Base-by-base conservation (phyloP, 2,888 invertebrate genomes). In the Papilio elwesi region DNA sequence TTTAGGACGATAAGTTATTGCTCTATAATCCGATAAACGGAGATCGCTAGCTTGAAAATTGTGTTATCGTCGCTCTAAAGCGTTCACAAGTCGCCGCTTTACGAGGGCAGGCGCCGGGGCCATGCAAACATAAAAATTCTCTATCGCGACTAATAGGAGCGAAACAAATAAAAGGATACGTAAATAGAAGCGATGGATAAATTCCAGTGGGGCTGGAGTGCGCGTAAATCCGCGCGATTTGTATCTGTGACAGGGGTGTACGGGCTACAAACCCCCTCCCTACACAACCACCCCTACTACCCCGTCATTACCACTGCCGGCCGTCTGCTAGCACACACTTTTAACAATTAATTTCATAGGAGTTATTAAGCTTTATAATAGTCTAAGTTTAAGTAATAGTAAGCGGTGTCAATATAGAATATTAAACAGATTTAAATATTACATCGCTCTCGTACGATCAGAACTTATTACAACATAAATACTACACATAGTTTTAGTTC, bases 181-280 rank as follows among this genome's bases (percentile, higher is more conserved):
- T 92, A 93, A 93, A 93, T 92, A 93, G 91, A 87, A 89, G 87
- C 90, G 89, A 83, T 84, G 89, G 92, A 93, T 93, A 92, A 92
- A 93, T 93, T 93, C 91, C 92, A 85, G 85, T 89, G 92, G 93
- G 93, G 93, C 89, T 88, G 83, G 90, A 92, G 92, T 86, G 87
- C 87, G 91, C 92, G 92, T 93, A 94, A 94, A 94, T 94, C 94
- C 94, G 89, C 88, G 90, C 94, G 93, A 94, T 94, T 94, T 94
- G 94, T 94, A 93, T 94, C 93, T 88, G 90, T 91, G 93, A 92
- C 93, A 92, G 90, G 89, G 87, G 88, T 82, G 87, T 85, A 84
- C 84, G 86, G 85, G 86, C 82, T 79, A 77, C 77, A 79, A 78
- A 75, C 75, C 75, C 76, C 74, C 71, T 76, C 76, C 78, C 74